These are phyloP conservation scores for Mystacornis crossleyi DNA, from an alignment of 2,113 vertebrate genomes.

Conservation along the genomic window DNA sequence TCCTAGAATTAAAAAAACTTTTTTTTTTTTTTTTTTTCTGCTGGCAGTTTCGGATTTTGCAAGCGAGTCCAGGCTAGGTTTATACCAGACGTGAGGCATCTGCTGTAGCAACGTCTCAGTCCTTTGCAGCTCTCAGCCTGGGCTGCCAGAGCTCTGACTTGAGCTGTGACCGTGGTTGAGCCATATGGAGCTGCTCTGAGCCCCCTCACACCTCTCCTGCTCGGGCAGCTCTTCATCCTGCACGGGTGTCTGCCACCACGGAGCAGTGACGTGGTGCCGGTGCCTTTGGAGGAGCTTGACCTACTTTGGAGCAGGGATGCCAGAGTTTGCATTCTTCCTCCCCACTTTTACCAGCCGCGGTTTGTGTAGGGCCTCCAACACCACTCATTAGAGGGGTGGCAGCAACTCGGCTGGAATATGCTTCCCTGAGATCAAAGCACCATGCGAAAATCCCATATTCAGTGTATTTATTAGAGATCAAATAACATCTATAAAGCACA, in stretches of 20 bases:
- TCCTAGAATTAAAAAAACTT: not conserved
- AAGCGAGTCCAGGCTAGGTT: not conserved
- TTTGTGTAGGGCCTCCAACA: slow-evolving; percentile 1
- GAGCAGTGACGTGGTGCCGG: fast-evolving
- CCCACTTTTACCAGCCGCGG: not conserved
- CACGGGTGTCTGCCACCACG: not conserved
- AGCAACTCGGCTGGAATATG: not conserved
- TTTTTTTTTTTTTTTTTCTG: not conserved
- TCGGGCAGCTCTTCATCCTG: not conserved
- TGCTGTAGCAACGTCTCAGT: not conserved
- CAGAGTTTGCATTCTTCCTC: not conserved
- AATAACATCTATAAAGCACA: slow-evolving; percentile 26
- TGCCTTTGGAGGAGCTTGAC: not conserved
- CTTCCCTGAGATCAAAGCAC: slow-evolving; percentile 22
- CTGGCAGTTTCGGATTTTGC: not conserved
- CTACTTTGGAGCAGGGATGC: slow-evolving; percentile 21
- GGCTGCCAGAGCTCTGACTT: not conserved
- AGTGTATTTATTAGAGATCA: slow-evolving; percentile 35
- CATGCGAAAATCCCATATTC: slow-evolving; percentile 24
- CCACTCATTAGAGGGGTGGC: slow-evolving; percentile 29
- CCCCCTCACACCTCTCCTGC: not conserved
- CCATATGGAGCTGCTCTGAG: not conserved
- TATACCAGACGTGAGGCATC: not conserved
- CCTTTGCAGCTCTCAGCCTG: not conserved
- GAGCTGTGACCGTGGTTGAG: not conserved